Base-by-base conservation (phyloP, 2,797 vertebrate genomes). In the Gallirallus australis region DNA sequence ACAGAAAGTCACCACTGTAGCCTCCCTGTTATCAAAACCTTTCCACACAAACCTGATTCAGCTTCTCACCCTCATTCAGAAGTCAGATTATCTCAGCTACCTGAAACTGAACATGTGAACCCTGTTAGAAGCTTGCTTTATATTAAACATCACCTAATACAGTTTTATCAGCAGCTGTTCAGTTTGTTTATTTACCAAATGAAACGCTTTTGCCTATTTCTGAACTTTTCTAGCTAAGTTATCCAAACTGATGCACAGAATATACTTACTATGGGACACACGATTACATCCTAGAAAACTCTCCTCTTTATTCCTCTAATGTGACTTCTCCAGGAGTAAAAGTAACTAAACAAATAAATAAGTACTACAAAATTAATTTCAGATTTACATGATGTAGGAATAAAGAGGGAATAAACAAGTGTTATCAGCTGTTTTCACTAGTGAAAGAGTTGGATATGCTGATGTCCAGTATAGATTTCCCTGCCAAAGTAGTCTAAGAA, bases 61-160 rank as follows among this genome's bases (percentile, higher is more conserved):
- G 47, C 54, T 86, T 91, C 50, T 88, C 59, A 57, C 25, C 8
- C 24, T 88, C 50, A 75, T 81, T 89, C 52, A 68, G 54, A 84
- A 95, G 54, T 90, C 66, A 72, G 70, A 89, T 90, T 92, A 89
- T 85, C 77, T 90, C 82, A 93, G 35, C 54, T 76, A 73, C 66
- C 66, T 81, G 69, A 93, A 88, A 30, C 17, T 24, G 21, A 88
- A 79, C 83, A 61, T 27, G 12, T 25, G 70, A 93, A 39, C 72
- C 40, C 45, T 72, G 20, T 78, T 79, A 86, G 59, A 66, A 60
- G 7, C 5, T 75, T 83, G 33, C 33, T 89, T 89, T 88, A 93
- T 90, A 68, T 64, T 13, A 83, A 92, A 27, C 82, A 40, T 81
- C 40, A 71, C 25, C 20, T 40, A 68, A 68, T 71, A 57, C 33